phyloP scores from a whole-genome alignment of 2,797 vertebrate species.

The Channallabes apus region DNA sequence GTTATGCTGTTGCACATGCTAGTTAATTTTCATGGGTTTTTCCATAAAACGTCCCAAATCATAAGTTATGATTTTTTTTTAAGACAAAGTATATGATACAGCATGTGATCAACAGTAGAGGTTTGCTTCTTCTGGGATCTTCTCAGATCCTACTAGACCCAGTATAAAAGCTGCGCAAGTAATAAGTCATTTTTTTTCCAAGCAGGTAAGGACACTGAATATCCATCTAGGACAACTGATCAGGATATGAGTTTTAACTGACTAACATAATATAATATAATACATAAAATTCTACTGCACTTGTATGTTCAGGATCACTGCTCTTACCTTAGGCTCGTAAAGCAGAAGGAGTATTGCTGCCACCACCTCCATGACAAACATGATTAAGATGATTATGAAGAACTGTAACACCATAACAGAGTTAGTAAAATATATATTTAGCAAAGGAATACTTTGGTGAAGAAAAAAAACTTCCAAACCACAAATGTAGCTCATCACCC shows the following conservation, averaged over 20 bases:
- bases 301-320: not conserved
- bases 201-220: too few relatives aligned
- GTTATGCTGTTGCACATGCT: not conserved
- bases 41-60: not conserved
- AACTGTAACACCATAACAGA: conserved; percentile 65
- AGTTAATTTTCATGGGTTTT: not conserved
- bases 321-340: conserved; percentile 72
- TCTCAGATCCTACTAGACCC: not conserved
- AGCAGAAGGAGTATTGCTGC: conserved; percentile 72
- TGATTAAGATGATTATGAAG: conserved; percentile 75
- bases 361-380: conserved; percentile 77
- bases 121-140: not conserved
- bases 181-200: too few relatives aligned
- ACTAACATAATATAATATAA: not conserved
- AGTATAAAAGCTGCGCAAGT: not conserved
- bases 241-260: too few relatives aligned
- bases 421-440: not conserved
- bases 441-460: not conserved
- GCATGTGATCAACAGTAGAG: not conserved
- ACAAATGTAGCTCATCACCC: not conserved
- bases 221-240: not conserved
- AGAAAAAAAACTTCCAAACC: not conserved
- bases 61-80: not conserved
- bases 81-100: not conserved
- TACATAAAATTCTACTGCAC: not conserved